phyloP scores from a whole-genome alignment of 1,140 invertebrate genomes.

The Spodoptera litura region DNA sequence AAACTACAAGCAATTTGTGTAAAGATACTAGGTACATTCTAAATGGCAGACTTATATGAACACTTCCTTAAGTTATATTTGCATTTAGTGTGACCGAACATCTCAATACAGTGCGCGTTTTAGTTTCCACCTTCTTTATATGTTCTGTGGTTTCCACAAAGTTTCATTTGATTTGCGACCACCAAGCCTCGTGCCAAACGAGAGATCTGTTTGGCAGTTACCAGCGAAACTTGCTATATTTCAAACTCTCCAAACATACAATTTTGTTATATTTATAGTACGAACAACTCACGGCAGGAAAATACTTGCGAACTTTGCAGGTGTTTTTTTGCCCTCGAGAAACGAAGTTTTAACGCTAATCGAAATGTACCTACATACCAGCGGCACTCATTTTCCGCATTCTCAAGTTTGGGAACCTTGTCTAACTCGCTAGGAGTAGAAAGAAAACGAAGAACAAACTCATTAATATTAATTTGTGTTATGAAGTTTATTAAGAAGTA shows the following conservation, averaged over 20 bases:
- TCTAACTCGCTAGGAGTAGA: not conserved
- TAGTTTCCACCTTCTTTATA: conserved; percentile 19
- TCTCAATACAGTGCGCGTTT: conserved; percentile 32
- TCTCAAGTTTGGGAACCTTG: conserved; percentile 3
- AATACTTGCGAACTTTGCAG: conserved; percentile 19
- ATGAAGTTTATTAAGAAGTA: not conserved
- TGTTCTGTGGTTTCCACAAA: too few relatives aligned
- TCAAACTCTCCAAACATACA: conserved; percentile 20
- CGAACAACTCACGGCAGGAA: conserved; percentile 30
- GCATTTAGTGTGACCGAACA: conserved; percentile 7
- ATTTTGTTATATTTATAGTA: conserved; percentile 35
- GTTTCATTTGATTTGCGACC: conserved; percentile 39
- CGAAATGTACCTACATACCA: not conserved
- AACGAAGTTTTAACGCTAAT: conserved; percentile 24
- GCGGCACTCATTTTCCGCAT: not conserved
- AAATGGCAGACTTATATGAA: not conserved
- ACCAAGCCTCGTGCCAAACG: conserved; percentile 8
- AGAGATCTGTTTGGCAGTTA: conserved; percentile 35
- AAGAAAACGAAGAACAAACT: not conserved
- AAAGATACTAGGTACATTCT: too few relatives aligned
- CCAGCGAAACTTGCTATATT: conserved; percentile 35
- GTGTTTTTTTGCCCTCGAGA: conserved; percentile 28
- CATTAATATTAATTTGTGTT: not conserved
- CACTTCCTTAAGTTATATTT: not conserved
- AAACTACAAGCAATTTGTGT: too few relatives aligned